Conservation (phyloP, 2,797 vertebrate species). For the Hippocampus kuda region DNA sequence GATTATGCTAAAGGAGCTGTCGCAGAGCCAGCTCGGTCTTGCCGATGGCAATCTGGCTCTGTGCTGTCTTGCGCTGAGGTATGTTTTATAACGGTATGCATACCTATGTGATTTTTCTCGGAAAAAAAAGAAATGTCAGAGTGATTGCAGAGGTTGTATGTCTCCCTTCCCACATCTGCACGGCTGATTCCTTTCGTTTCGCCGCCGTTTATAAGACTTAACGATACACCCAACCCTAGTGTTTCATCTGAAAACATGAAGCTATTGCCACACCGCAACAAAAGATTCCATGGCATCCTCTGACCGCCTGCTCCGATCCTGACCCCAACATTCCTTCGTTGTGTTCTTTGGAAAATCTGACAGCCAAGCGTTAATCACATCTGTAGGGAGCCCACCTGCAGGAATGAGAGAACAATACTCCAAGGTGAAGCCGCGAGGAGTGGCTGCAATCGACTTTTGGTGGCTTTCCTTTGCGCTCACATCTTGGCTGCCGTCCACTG, state of each 20-base stretch:
- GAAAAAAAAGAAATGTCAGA: neutral
- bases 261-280: constrained; percentile 4
- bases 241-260: constrained; percentile 7
- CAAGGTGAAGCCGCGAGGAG: constrained; percentile 46
- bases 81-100: neutral
- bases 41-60: neutral
- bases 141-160: neutral
- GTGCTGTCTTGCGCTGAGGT: constrained; percentile 6
- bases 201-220: neutral
- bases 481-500: constrained; percentile 60
- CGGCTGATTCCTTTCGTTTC: neutral
- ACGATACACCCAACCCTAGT: neutral
- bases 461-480: constrained; percentile 43
- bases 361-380: constrained; percentile 29
- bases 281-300: constrained; percentile 18
- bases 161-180: neutral
- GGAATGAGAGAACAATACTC: constrained; percentile 53
- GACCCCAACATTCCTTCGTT: constrained; percentile 47
- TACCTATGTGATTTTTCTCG: neutral
- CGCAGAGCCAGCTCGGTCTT: neutral
- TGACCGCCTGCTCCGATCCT: constrained; percentile 25
- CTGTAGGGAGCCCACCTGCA: constrained; percentile 55
- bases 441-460: constrained; percentile 36
- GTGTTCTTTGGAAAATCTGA: constrained; percentile 58
- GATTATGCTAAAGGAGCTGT: neutral